Evolutionary conservation across 2,797 vertebrate species (phyloP), one percentile per base, ranked within the genome.

Genomic region (Ceryle rudis): DNA sequence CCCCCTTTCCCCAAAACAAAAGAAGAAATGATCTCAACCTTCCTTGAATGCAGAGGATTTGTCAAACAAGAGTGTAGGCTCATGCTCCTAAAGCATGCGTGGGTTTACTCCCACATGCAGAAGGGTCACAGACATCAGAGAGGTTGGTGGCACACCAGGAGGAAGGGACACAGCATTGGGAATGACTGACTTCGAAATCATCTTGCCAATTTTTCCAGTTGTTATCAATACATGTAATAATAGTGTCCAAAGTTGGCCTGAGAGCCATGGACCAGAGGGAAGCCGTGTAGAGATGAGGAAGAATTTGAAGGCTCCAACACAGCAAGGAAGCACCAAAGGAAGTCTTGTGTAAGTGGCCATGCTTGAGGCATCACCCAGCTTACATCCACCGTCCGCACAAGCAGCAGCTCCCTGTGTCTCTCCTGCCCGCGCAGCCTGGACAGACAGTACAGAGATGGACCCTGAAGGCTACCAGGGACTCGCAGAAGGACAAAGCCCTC

Each of bases 1-100:
- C 77, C 88, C 90, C 77, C 82, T 49, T 81, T 11, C 74, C 62
- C 26, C 57, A 74, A 29, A 93, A 93, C 86, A 94, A 91, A 95
- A 66, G 85, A 16, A 79, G 69, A 41, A 62, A 92, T 79, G 0
- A 94, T 79, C 70, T 90, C 75, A 77, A 26, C 71, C 69, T 71
- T 60, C 82, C 44, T 79, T 57, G 60, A 81, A 81, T 19, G 23
- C 62, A 47, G 74, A 75, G 35, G 47, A 83, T 66, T 52, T 80
- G 88, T 93, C 90, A 94, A 86, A 93, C 7, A 23, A 46, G 72
- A 94, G 72, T 0, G 25, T 81, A 58, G 80, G 93, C 82, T 85
- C 14, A 6, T 5, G 35, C 1, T 95, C 64, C 71, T 70, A 41
- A 82, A 58, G 88, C 82, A 70, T 29, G 51, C 0, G 25, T 71